phyloP scores from a whole-genome alignment of 2,113 vertebrate species.

The Laterallus jamaicensis region DNA sequence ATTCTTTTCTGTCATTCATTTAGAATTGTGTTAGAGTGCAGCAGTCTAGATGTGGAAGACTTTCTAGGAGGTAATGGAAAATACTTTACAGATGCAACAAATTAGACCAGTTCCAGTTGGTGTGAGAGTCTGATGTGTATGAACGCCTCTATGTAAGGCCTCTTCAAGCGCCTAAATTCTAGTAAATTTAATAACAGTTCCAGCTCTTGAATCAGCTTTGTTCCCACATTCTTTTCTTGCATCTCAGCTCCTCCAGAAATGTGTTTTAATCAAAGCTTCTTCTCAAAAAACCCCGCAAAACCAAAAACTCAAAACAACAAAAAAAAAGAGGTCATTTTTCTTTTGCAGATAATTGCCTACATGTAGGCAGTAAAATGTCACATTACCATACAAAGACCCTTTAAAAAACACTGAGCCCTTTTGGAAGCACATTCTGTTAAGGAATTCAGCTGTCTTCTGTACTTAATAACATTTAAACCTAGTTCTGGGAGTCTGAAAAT shows the following conservation, averaged over 20 bases:
- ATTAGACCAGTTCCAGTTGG: background rate
- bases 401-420: constrained; percentile 26
- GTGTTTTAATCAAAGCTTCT: constrained; percentile 16
- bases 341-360: constrained; percentile 50
- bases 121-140: background rate
- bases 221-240: background rate
- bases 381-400: constrained; percentile 69
- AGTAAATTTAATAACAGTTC: background rate
- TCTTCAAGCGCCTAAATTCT: background rate
- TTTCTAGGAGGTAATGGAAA: background rate
- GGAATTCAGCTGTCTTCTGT: constrained; percentile 9
- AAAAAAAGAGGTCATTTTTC: constrained; percentile 16
- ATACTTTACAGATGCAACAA: background rate
- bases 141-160: background rate
- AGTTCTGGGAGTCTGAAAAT: background rate
- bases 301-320: background rate
- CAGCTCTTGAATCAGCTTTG: constrained; percentile 2
- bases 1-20: background rate
- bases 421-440: constrained; percentile 20
- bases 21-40: background rate
- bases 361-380: constrained; percentile 57
- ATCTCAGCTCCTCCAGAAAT: background rate
- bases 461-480: constrained; percentile 10
- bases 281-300: background rate
- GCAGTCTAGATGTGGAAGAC: background rate